Conservation (phyloP, 1,140 invertebrate genomes). For the Apocrypta bakeri region DNA sequence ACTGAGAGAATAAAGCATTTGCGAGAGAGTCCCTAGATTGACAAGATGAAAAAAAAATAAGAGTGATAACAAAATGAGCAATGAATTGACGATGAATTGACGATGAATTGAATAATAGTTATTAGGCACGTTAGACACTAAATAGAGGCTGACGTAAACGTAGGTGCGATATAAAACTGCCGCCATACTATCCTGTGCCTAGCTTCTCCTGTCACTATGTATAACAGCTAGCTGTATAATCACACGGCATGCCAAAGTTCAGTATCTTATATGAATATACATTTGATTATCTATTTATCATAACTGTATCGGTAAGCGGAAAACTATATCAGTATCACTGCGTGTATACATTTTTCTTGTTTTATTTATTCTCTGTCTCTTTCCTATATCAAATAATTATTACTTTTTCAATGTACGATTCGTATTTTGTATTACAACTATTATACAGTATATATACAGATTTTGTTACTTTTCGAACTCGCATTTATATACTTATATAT, state of each 20-base stretch:
- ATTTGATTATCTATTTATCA: constrained; percentile 26
- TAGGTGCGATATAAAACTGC: constrained; percentile 66
- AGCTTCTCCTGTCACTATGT: constrained; percentile 76
- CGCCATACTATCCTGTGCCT: constrained; percentile 73
- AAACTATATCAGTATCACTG: constrained; percentile 18
- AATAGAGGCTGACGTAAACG: constrained; percentile 55
- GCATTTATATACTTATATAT: constrained; percentile 35
- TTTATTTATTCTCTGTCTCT: constrained; percentile 27
- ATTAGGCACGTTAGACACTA: constrained; percentile 50
- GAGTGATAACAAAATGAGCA: constrained; percentile 13
- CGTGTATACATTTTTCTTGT: constrained; percentile 27
- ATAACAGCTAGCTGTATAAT: constrained; percentile 74
- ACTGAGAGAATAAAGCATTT: neutral
- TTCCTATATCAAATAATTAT: constrained; percentile 7
- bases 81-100: constrained; percentile 28
- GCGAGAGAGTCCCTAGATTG: neutral
- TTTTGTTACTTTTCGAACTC: constrained; percentile 38
- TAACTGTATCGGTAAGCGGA: constrained; percentile 39
- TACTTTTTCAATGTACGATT: constrained; percentile 11
- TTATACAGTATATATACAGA: no score
- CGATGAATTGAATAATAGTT: constrained; percentile 14
- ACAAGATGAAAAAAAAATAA: neutral
- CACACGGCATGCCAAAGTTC: constrained; percentile 69
- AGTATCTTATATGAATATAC: constrained; percentile 46
- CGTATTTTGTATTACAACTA: constrained; percentile 13